Evolutionary conservation across 2,888 invertebrate species (phyloP), one percentile per base, ranked within the genome.

Genomic region (Macrostomum cliftonense): DNA sequence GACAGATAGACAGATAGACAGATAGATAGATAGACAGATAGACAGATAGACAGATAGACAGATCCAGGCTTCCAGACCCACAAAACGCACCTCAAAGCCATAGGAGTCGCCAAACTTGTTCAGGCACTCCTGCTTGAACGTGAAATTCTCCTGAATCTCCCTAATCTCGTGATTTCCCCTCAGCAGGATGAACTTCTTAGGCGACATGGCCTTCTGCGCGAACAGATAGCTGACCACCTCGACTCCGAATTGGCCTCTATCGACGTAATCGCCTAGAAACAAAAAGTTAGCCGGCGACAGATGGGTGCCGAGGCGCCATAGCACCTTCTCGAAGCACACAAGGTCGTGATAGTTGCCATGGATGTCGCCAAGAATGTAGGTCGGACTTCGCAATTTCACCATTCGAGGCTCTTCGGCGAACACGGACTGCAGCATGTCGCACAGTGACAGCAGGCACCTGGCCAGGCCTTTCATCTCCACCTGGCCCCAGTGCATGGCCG

Each of bases 91-190:
- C 56, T 75, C 75, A 5, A 58, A 57, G 0, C 81, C 82, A 38
- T 77, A 67, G 1, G 77, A 77, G 7, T 63, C 63, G 0, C 81
- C 81, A 66, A 81, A 81, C 63, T 81, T 81, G 2, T 63, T 57
- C 1, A 74, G 50, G 59, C 81, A 82, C 64, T 82, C 82, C 28
- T 71, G 74, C 59, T 77, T 73, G 64, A 82, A 82, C 0, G 79
- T 77, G 64, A 80, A 81, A 76, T 77, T 77, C 66, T 77, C 77
- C 68, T 82, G 81, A 44, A 82, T 77, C 53, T 76, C 76, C 50
- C 81, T 68, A n/a, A 79, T 76, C 70, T 82, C 82, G 64, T 82
- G 82, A 64, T 82, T 82, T 0, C 82, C 82, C 45, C 82, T 70
- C 16, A 82, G 59, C 51, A 82, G 63, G 55, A 72, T 73, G 50